A percentile compares a stretch with the other conserved stretches of the same genome.
Evolutionary conservation across 1,140 invertebrate genomes (phyloP).

Genomic region (Atta colombica): DNA sequence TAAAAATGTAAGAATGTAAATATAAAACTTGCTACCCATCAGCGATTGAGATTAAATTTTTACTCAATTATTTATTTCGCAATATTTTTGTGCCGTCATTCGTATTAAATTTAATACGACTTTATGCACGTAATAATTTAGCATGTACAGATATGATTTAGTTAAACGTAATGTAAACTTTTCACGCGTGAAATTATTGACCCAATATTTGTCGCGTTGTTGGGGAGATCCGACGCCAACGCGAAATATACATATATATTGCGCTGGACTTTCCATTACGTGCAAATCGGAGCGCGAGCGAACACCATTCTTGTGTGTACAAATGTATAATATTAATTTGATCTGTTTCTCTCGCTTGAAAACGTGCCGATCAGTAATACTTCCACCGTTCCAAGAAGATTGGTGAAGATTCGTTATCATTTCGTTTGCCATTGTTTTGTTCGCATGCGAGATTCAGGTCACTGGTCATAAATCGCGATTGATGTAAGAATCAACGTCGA

Average conservation of each 20-base stretch:
- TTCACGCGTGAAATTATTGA: constrained; percentile 15
- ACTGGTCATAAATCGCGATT: constrained; percentile 34
- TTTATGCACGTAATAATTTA: not conserved
- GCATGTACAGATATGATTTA: not conserved
- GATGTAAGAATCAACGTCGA: constrained; percentile 31
- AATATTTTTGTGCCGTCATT: not conserved
- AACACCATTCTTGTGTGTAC: not conserved
- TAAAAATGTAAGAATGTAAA: constrained; percentile 25
- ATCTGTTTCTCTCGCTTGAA: not conserved
- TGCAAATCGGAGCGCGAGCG: not conserved
- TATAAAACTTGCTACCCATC: not conserved
- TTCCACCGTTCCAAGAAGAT: not conserved
- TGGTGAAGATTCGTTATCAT: not conserved
- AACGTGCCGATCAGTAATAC: constrained; percentile 27
- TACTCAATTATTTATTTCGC: not conserved
- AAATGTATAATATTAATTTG: constrained; percentile 40
- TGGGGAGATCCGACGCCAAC: constrained; percentile 5
- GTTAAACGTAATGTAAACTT: constrained; percentile 14
- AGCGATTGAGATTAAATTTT: constrained; percentile 2
- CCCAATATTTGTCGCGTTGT: constrained; percentile 20
- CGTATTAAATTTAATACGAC: not conserved
- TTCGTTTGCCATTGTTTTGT: constrained; percentile 10
- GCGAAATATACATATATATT: constrained; percentile 2
- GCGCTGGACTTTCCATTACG: constrained; percentile 14
- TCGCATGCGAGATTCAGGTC: constrained; percentile 27